These are phyloP conservation scores for Cryptus armator DNA, from an alignment of 2,888 invertebrate species.

Conservation along the genomic window DNA sequence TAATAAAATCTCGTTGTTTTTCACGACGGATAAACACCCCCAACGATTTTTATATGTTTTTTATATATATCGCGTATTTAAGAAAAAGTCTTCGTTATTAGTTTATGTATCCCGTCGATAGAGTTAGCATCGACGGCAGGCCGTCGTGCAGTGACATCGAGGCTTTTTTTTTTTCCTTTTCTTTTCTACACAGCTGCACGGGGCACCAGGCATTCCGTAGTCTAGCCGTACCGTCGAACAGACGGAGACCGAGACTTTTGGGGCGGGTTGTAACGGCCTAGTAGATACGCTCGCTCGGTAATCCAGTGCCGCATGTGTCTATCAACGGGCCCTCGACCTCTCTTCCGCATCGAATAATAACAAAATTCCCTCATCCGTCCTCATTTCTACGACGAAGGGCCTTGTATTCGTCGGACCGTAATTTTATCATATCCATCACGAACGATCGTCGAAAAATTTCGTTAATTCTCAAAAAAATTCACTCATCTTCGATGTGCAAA, in stretches of 20 bases:
- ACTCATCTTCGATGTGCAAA: neutral
- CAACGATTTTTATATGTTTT: neutral
- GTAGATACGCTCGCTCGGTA: constrained; percentile 49
- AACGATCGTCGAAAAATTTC: neutral
- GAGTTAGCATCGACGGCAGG: constrained; percentile 26
- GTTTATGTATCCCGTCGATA: constrained; percentile 29
- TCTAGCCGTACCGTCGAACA: constrained; percentile 70
- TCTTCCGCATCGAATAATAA: neutral
- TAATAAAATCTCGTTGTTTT: constrained; percentile 52
- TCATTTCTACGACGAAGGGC: neutral
- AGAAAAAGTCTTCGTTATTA: constrained; percentile 8
- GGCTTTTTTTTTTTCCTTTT: constrained; percentile 57
- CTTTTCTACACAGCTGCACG: constrained; percentile 70
- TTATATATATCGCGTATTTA: constrained; percentile 5
- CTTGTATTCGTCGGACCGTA: neutral
- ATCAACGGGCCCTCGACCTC: constrained; percentile 35
- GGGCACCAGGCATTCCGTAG: constrained; percentile 77
- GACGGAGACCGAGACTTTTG: constrained; percentile 57
- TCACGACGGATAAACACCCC: constrained; percentile 4
- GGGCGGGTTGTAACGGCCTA: constrained; percentile 52
- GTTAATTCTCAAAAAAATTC: neutral
- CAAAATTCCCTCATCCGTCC: neutral
- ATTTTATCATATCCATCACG: neutral
- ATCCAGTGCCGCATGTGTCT: constrained; percentile 49
- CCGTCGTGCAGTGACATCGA: constrained; percentile 75